These are phyloP conservation scores for Solen grandis DNA, from an alignment of 1,140 invertebrate species.

Conservation along the genomic window DNA sequence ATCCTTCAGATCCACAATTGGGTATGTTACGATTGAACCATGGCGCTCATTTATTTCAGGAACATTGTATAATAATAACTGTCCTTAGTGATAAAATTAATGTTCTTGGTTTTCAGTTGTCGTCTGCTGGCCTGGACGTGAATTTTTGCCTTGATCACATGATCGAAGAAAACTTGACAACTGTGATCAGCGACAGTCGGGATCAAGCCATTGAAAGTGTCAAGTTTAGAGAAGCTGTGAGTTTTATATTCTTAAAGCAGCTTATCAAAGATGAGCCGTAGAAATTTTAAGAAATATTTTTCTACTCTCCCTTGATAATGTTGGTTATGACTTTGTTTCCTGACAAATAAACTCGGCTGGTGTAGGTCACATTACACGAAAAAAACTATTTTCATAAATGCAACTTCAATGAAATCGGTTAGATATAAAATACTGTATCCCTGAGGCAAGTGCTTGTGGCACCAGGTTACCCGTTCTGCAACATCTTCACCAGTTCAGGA, in stretches of 20 bases:
- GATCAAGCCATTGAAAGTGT: conserved; percentile 89
- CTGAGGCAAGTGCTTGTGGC: no score
- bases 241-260: conserved; percentile 10
- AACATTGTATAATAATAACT: not conserved
- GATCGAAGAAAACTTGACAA: conserved; percentile 86
- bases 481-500: no score
- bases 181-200: conserved; percentile 85
- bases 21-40: not conserved
- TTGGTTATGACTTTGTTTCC: no score
- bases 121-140: conserved; percentile 89
- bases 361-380: no score
- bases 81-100: not conserved
- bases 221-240: conserved; percentile 84
- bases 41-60: not conserved
- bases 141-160: conserved; percentile 91
- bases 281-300: not conserved
- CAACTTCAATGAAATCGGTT: no score
- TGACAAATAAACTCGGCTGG: no score
- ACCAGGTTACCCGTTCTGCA: no score
- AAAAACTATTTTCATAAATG: no score
- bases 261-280: not conserved
- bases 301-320: no score
- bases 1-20: not conserved
- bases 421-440: no score
- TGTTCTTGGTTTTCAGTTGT: conserved; percentile 82